Percentiles rank a stretch among this genome's conserved stretches.
Evolutionary conservation across 35 echinoderm and acorn worm genomes (phyloP).

Genomic region (Patiria miniata): DNA sequence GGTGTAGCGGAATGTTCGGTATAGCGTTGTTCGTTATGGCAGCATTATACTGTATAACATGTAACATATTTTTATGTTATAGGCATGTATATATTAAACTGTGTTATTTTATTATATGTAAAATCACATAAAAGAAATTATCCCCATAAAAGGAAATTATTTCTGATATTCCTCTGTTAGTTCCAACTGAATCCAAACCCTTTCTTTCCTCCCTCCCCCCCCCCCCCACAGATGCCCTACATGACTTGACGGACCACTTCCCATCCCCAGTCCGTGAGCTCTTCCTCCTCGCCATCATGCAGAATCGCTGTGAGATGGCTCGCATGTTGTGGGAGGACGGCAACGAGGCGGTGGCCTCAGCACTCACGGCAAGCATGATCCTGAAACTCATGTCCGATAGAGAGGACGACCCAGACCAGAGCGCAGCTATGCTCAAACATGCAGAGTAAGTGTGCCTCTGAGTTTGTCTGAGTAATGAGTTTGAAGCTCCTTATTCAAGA

Average conservation of each 20-base stretch:
- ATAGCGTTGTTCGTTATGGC: too few species aligned
- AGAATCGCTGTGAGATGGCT: conserved; percentile 83
- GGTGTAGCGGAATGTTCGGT: too few species aligned
- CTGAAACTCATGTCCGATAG: conserved; percentile 71
- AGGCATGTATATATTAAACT: too few species aligned
- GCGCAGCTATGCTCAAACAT: conserved; percentile 28
- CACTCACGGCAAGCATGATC: conserved; percentile 74
- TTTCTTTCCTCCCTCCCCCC: background rate
- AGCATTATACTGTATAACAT: too few species aligned
- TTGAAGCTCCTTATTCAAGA: too few species aligned
- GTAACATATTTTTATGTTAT: too few species aligned
- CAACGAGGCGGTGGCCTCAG: conserved; percentile 79
- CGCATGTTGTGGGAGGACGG: conserved; percentile 85
- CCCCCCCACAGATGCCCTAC: background rate
- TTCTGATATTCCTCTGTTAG: too few species aligned
- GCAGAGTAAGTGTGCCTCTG: conserved; percentile 77
- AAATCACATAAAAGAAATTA: too few species aligned
- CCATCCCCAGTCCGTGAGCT: conserved; percentile 69
- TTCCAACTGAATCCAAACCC: background rate
- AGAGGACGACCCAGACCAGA: conserved; percentile 71
- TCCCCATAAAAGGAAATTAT: too few species aligned
- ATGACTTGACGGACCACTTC: background rate
- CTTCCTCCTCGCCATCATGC: conserved; percentile 75
- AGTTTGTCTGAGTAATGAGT: too few species aligned
- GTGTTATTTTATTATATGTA: too few species aligned